These are phyloP conservation scores for Peromyscus aztecus DNA, from an alignment of 2,797 vertebrate genomes.

Conservation along the genomic window DNA sequence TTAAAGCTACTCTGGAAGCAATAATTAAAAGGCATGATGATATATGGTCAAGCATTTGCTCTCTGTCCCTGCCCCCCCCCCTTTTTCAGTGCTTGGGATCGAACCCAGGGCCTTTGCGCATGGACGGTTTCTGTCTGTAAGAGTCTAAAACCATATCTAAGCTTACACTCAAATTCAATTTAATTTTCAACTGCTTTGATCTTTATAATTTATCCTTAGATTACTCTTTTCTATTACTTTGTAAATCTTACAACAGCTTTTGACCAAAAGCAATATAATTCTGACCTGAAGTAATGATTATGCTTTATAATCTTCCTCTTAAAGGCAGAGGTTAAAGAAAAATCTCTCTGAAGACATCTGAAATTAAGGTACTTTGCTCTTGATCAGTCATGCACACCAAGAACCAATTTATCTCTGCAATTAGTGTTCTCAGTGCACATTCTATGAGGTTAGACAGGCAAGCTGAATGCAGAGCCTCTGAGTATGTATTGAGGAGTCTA, in stretches of 20 bases:
- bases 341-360: conserved; percentile 91
- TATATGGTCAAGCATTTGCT: conserved; percentile 55
- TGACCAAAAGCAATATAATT: conserved; percentile 84
- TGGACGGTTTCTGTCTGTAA: conserved; percentile 76
- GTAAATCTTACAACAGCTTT: conserved; percentile 80
- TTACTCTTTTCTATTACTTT: conserved; percentile 78
- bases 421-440: conserved; percentile 89
- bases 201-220: conserved; percentile 82
- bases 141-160: conserved; percentile 77
- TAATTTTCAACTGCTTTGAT: conserved; percentile 84
- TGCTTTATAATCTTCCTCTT: conserved; percentile 88
- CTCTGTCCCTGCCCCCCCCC: background rate
- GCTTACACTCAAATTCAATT: conserved; percentile 78
- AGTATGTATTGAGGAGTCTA: conserved; percentile 20
- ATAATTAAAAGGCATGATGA: conserved; percentile 64
- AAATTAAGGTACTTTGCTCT: conserved; percentile 90
- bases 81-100: background rate
- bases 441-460: conserved; percentile 92
- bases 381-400: conserved; percentile 90
- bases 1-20: conserved; percentile 60
- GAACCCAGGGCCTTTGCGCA: conserved; percentile 10
- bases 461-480: conserved; percentile 79
- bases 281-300: conserved; percentile 87
- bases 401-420: conserved; percentile 91
- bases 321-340: conserved; percentile 89